phyloP scores from a whole-genome alignment of 2,888 invertebrate genomes.

The Morpho deidamia region DNA sequence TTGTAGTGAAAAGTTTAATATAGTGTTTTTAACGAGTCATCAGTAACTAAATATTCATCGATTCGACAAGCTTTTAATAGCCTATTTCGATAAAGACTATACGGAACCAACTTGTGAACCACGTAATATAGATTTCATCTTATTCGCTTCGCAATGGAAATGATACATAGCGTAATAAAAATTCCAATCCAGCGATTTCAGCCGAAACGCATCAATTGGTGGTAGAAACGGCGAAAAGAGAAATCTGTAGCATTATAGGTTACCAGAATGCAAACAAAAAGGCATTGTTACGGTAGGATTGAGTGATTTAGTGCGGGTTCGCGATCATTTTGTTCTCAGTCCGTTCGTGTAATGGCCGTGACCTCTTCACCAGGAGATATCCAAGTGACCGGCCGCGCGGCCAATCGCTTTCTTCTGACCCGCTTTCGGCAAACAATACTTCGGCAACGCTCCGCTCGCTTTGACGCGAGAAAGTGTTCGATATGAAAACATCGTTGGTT shows the following conservation, averaged over 20 bases:
- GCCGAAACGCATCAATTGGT: slow-evolving; percentile 46
- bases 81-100: too few relatives aligned
- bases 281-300: slow-evolving; percentile 52
- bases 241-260: slow-evolving; percentile 55
- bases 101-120: too few relatives aligned
- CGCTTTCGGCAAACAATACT: slow-evolving; percentile 77
- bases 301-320: slow-evolving; percentile 25
- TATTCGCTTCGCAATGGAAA: neutral
- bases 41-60: too few relatives aligned
- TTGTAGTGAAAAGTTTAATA: too few relatives aligned
- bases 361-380: slow-evolving; percentile 70
- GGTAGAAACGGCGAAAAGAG: slow-evolving; percentile 42
- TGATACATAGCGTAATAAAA: slow-evolving; percentile 16
- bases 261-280: slow-evolving; percentile 48
- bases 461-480: slow-evolving; percentile 67
- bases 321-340: slow-evolving; percentile 15
- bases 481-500: slow-evolving; percentile 36
- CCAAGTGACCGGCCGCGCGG: slow-evolving; percentile 59
- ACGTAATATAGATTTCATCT: slow-evolving; percentile 1
- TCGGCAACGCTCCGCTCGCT: slow-evolving; percentile 52
- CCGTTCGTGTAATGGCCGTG: slow-evolving; percentile 56
- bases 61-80: too few relatives aligned
- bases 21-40: too few relatives aligned
- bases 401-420: slow-evolving; percentile 75
- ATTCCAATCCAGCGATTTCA: slow-evolving; percentile 18